A percentile compares a stretch with the other conserved stretches of the same genome.
phyloP scores from a whole-genome alignment of 2,113 vertebrate species.

The Lamprologus callipterus region DNA sequence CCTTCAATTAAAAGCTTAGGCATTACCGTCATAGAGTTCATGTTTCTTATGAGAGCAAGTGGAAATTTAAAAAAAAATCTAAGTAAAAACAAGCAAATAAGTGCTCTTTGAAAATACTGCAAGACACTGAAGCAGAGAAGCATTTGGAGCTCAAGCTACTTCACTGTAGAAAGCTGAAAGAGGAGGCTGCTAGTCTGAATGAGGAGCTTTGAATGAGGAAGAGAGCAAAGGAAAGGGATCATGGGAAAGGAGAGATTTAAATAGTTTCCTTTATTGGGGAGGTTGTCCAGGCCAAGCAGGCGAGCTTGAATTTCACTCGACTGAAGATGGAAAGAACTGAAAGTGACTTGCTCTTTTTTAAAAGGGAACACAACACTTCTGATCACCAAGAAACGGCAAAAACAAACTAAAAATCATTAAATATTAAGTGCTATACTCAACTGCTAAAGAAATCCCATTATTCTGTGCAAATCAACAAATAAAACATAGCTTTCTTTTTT shows the following conservation, averaged over 20 bases:
- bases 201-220: background rate
- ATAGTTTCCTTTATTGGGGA: background rate
- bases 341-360: background rate
- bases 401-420: background rate
- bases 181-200: background rate
- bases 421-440: background rate
- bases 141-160: background rate
- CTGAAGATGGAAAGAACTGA: background rate
- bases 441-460: background rate
- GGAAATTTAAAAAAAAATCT: rapidly evolving
- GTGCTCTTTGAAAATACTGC: background rate
- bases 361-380: background rate
- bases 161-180: background rate
- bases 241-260: background rate
- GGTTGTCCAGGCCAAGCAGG: background rate
- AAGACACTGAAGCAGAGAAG: background rate
- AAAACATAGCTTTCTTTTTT: background rate
- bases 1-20: background rate
- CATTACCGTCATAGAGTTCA: background rate
- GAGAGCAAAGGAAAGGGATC: background rate
- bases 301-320: background rate
- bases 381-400: background rate
- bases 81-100: background rate
- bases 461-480: background rate
- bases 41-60: background rate